Percentiles rank a stretch among this genome's conserved stretches.
Conservation (phyloP, 2,113 vertebrate species). For the Gallinago paraguaiae region DNA sequence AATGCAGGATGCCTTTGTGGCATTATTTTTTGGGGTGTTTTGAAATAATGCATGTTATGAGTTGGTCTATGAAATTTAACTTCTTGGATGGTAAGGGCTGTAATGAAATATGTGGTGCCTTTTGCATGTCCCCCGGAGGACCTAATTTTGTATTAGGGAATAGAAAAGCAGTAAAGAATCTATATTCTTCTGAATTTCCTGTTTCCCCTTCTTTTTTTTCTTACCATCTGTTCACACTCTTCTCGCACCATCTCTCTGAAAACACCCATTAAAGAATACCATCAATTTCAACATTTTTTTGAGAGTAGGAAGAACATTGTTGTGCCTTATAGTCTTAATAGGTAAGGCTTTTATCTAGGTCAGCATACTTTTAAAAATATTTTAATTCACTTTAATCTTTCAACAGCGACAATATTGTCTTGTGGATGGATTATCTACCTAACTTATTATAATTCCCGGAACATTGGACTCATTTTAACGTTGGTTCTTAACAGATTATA, state of each 20-base stretch:
- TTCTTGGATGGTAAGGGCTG: background rate
- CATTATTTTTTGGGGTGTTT: background rate
- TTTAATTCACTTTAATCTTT: constrained; percentile 61
- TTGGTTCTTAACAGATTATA: constrained; percentile 94
- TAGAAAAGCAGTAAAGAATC: background rate
- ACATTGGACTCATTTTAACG: constrained; percentile 96
- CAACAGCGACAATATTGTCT: constrained; percentile 96
- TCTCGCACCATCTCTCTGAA: background rate
- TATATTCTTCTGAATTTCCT: background rate
- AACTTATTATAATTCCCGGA: constrained; percentile 98
- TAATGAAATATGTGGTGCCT: background rate
- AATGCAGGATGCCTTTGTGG: background rate
- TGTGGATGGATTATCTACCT: constrained; percentile 99
- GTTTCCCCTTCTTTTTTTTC: background rate
- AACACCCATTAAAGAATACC: background rate
- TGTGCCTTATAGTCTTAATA: background rate
- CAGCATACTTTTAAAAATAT: background rate
- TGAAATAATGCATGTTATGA: background rate
- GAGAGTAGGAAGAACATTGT: background rate
- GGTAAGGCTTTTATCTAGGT: constrained; percentile 18
- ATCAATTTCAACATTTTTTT: background rate
- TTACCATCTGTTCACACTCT: background rate
- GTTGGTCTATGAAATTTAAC: background rate
- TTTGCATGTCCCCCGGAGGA: background rate
- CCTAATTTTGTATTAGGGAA: background rate